Conservation (phyloP, 2,888 invertebrate genomes). For the Drosophila tanythrix region DNA sequence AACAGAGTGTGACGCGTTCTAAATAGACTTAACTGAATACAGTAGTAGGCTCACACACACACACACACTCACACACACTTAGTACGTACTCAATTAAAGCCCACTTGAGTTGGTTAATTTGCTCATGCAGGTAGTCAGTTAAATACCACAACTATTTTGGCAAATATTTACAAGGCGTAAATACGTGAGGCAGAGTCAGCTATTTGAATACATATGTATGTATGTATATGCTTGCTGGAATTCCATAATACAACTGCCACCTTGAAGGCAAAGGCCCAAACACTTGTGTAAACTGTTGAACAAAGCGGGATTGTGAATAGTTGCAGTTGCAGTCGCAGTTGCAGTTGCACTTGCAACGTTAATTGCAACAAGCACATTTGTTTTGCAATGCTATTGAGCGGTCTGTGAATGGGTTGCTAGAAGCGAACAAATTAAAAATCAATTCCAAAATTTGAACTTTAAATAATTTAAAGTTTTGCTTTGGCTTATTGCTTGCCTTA, state of each 20-base stretch:
- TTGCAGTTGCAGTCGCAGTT: conserved; percentile 25
- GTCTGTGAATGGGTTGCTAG: background rate
- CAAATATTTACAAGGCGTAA: conserved; percentile 63
- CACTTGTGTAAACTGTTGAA: conserved; percentile 50
- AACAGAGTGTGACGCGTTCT: conserved; percentile 17
- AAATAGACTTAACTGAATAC: conserved; percentile 15
- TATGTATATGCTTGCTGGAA: conserved; percentile 13
- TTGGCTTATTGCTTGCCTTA: background rate
- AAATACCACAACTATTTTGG: conserved; percentile 55
- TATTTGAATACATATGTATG: conserved; percentile 21
- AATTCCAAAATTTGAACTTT: background rate
- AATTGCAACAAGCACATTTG: background rate
- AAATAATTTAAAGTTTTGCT: background rate
- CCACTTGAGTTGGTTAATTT: conserved; percentile 31
- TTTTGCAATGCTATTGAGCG: background rate
- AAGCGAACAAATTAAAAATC: background rate
- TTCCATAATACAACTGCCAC: conserved; percentile 13
- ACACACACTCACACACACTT: conserved; percentile 9
- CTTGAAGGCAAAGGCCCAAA: conserved; percentile 47
- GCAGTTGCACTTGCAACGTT: conserved; percentile 14
- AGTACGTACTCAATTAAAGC: conserved; percentile 1
- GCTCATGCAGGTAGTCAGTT: conserved; percentile 57
- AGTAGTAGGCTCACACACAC: conserved; percentile 5
- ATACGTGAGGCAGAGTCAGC: conserved; percentile 34
- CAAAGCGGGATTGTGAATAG: background rate